Evolutionary conservation across 2,113 vertebrate species (phyloP).

Genomic region (Oncorhynchus nerka): DNA sequence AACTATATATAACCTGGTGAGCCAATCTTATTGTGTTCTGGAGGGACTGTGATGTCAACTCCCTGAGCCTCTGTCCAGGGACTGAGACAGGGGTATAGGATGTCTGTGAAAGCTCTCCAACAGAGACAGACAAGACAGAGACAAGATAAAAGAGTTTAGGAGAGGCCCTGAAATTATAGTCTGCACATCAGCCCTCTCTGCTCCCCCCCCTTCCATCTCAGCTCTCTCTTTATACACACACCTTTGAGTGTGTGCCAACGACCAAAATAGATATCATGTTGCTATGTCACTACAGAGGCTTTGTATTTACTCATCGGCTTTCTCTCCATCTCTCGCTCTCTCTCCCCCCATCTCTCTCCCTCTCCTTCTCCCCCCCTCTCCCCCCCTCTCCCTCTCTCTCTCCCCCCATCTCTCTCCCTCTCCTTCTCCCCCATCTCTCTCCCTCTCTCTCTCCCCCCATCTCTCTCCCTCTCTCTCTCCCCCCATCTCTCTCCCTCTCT

Average conservation of each 20-base stretch:
- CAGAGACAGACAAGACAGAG: background rate
- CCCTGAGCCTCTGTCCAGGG: background rate
- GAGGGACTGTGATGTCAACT: background rate
- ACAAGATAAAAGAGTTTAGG: conserved; percentile 6
- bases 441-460: no score
- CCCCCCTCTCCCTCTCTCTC: background rate
- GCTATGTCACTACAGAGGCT: conserved; percentile 35
- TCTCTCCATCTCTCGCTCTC: background rate
- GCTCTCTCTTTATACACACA: background rate
- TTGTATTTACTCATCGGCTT: background rate
- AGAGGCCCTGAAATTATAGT: conserved; percentile 15
- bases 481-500: background rate
- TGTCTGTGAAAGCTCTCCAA: background rate
- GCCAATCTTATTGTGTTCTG: background rate
- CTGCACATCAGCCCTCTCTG: background rate
- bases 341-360: background rate
- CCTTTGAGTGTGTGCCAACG: conserved; percentile 42
- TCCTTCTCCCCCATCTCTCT: background rate
- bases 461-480: background rate
- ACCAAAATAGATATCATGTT: conserved; percentile 50
- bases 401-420: background rate
- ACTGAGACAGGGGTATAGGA: background rate
- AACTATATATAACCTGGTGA: background rate
- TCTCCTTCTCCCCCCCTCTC: no score
- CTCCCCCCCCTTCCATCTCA: background rate